Percentiles rank a stretch among this genome's conserved stretches.
Conservation (phyloP, 2,113 vertebrate species). For the Bambusicola thoracicus region DNA sequence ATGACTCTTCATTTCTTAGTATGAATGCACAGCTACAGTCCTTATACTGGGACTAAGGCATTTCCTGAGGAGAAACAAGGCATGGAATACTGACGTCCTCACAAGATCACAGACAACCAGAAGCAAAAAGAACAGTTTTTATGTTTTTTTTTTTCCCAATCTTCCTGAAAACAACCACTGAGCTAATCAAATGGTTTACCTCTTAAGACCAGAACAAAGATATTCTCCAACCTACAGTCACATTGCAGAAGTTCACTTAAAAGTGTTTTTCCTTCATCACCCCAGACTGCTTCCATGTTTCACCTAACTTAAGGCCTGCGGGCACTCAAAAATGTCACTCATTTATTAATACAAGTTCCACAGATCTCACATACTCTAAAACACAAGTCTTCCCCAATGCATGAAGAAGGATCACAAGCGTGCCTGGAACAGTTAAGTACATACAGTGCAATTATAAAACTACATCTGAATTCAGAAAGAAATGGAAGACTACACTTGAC, state of each 20-base stretch:
- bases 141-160: not conserved
- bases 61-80: not conserved
- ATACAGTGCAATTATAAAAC: not conserved
- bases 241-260: not conserved
- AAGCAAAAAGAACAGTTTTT: not conserved
- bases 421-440: not conserved
- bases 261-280: not conserved
- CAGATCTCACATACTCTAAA: not conserved
- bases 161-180: not conserved
- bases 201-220: not conserved
- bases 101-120: not conserved
- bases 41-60: not conserved
- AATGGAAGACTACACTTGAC: not conserved
- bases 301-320: not conserved
- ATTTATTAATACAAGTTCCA: not conserved
- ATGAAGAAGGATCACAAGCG: not conserved
- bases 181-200: not conserved
- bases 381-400: rapidly evolving
- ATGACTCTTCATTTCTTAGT: not conserved
- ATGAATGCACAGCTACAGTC: not conserved
- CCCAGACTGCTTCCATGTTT: not conserved
- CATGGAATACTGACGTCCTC: not conserved
- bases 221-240: not conserved
- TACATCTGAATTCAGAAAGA: not conserved
- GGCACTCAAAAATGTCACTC: not conserved